Evolutionary conservation across 2,888 invertebrate species (phyloP).

Genomic region (Sylvicola fuscatus): DNA sequence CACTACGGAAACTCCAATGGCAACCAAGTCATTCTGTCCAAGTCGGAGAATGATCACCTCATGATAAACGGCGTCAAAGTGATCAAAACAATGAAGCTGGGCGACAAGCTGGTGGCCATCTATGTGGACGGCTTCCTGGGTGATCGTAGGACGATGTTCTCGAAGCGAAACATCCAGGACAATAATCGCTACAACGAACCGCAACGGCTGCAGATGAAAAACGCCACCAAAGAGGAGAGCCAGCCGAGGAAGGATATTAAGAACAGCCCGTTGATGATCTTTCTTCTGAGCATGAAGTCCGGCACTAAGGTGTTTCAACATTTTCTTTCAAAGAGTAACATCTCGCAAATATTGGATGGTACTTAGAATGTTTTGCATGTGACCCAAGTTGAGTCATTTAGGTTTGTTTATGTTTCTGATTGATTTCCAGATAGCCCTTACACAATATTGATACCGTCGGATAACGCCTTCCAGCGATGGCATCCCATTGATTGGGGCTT

Average conservation of each 20-base stretch:
- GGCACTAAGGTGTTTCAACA: constrained; percentile 42
- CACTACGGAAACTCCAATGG: constrained; percentile 25
- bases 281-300: constrained; percentile 36
- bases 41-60: constrained; percentile 23
- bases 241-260: constrained; percentile 18
- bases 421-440: constrained; percentile 25
- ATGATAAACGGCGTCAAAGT: constrained; percentile 23
- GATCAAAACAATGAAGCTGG: constrained; percentile 20
- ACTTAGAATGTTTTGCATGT: constrained; percentile 11
- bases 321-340: constrained; percentile 37
- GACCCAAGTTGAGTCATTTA: neutral
- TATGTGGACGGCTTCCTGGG: constrained; percentile 25
- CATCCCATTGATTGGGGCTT: constrained; percentile 50
- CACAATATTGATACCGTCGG: constrained; percentile 40
- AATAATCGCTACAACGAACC: constrained; percentile 26
- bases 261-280: constrained; percentile 23
- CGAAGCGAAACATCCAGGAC: constrained; percentile 26
- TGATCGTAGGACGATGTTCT: constrained; percentile 23
- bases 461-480: constrained; percentile 44
- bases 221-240: constrained; percentile 19
- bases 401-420: neutral
- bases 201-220: constrained; percentile 22
- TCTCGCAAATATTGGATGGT: constrained; percentile 34
- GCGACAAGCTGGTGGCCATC: constrained; percentile 22
- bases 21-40: constrained; percentile 23